Base-by-base conservation (phyloP, 1,140 invertebrate species). In the Diorhabda carinulata region DNA sequence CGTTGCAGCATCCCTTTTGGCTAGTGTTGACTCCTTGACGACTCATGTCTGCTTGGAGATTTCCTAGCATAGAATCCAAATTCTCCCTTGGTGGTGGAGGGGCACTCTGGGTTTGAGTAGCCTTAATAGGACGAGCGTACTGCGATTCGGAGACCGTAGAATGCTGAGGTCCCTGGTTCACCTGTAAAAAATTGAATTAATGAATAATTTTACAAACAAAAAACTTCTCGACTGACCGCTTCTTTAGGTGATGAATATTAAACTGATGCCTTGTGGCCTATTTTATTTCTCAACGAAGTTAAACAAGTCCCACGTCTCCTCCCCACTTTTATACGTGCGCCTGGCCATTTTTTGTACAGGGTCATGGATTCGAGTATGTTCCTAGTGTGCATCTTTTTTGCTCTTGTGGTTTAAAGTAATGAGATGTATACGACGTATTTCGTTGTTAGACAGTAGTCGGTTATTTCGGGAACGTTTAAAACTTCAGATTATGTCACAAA, bases 1-100 rank as follows among this genome's bases (percentile, higher is more conserved):
- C 95, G 79, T 89, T 95, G 89, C 97, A 99, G 84, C 95, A 96
- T 75, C 97, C 98, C 85, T 98, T 99, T 79, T 98, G 95, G 70
- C 96, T 96, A 40, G 96, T 97, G 81, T 92, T 96, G 44, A 98
- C 92, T 83, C 97, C 97, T 88, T 98, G 97, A 80, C 94, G 90
- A 84, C 92, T 95, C 94, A 97, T 96, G 85, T 96, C 94, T 80
- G 92, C 92, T 80, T 96, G 93, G 73, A 98, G 87, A 73, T 93
- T 92, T 57, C 92, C 93, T 77, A 97, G 89, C 93, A 97, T 97
- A 86, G 90, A 93, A 87, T 97, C 94, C 81, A 97, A 87, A 74
- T 81, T 80, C 72, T 77, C 76, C 67, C 77, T 80, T 70, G 78
- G 78, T 72, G 74, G 74, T 78, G 8, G 71, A 79, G 8, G 71